Evolutionary conservation across 2,888 invertebrate species (phyloP), one percentile per base, ranked within the genome.

Genomic region (Nineta flava): DNA sequence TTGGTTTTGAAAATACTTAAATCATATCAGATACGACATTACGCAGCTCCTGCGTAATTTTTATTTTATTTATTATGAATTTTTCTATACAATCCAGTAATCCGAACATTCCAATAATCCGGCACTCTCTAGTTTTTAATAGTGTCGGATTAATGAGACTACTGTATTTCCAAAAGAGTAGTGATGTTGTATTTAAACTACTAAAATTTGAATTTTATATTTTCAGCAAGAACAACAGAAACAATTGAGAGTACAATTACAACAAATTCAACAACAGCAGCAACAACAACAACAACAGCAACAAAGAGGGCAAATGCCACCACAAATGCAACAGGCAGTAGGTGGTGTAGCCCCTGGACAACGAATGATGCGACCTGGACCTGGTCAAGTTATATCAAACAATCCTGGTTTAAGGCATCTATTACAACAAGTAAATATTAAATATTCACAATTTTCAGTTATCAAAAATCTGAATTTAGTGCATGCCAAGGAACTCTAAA

Each of bases 371-470:
- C 73, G 86, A 15, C 85, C 86, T n/a, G 63, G 62, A 34, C 48
- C 48, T 4, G 48, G 48, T 40, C 48, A 15, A 34, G 72, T 73
- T 43, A 76, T 81, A 66, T 74, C 81, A 13, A 81, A 83, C 60
- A 87, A 86, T 71, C 83, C 87, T 0, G 87, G 88, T 0, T 70
- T 90, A 10, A 66, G 86, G 12, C 86, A 87, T 65, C 70, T 90
- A 41, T 65, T 90, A 50, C 88, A 90, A 62, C 85, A 85, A 74
- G 83, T 82, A 71, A 53, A 53, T 41, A 46, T 26, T 47, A 32
- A 51, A 45, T 32, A 19, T 44, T 17, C 34, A 26, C n/a, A 19
- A 19, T n/a, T n/a, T n/a, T n/a, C n/a, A n/a, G n/a, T n/a, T n/a
- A n/a, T n/a, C n/a, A n/a, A n/a, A n/a, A n/a, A n/a, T n/a, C n/a